A percentile compares a stretch with the other conserved stretches of the same genome.
These are phyloP conservation scores for Ibidorhyncha struthersii DNA, from an alignment of 2,113 vertebrate genomes.

Conservation along the genomic window DNA sequence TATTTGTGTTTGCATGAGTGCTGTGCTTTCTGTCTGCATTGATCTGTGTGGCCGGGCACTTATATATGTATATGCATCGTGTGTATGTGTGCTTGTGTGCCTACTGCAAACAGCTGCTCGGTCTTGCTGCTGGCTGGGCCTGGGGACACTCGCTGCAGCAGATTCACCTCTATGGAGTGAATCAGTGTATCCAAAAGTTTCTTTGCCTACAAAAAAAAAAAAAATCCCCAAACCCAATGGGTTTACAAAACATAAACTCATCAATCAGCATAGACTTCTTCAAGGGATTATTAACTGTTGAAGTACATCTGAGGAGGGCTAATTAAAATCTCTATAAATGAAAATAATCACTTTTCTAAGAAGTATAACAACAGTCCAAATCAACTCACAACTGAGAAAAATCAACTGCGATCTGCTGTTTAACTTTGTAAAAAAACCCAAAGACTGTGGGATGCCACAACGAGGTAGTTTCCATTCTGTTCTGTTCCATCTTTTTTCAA, in stretches of 20 bases:
- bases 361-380: not conserved
- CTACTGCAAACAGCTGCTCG: not conserved
- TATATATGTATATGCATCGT: no score
- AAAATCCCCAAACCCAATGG: not conserved
- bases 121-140: not conserved
- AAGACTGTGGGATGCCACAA: not conserved
- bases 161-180: not conserved
- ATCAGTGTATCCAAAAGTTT: not conserved
- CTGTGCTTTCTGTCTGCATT: not conserved
- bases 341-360: not conserved
- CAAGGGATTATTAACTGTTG: not conserved
- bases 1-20: no score
- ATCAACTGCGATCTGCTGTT: not conserved
- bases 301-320: not conserved
- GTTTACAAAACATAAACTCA: not conserved
- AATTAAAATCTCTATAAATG: not conserved
- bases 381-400: not conserved
- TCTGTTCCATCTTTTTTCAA: not conserved
- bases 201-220: not conserved
- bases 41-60: not conserved
- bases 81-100: not conserved
- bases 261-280: not conserved
- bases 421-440: not conserved
- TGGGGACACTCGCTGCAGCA: not conserved
- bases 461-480: not conserved